A percentile compares a stretch with the other conserved stretches of the same genome.
Conservation (phyloP, 2,888 invertebrate genomes). For the Limenitis camilla region DNA sequence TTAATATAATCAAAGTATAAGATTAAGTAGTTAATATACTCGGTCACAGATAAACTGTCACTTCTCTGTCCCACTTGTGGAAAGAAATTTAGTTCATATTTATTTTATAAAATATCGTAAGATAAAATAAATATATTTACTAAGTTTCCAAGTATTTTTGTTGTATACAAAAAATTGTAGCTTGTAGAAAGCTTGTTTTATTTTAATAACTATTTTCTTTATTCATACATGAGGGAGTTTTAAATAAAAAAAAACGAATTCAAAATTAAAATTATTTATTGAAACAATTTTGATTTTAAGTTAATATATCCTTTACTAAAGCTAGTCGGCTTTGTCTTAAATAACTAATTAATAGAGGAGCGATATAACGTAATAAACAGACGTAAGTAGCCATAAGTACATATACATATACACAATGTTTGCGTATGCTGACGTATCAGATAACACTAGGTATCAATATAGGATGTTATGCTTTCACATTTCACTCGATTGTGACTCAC, state of each 20-base stretch:
- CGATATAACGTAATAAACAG: constrained; percentile 53
- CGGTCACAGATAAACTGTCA: too few relatives aligned
- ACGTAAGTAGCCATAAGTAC: constrained; percentile 59
- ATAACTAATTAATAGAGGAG: constrained; percentile 51
- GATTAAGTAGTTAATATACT: too few relatives aligned
- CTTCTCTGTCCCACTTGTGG: too few relatives aligned
- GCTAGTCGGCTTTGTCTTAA: constrained; percentile 61
- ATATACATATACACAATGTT: constrained; percentile 35
- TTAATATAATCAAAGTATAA: too few relatives aligned
- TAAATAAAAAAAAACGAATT: constrained; percentile 26
- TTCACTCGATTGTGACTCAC: constrained; percentile 12
- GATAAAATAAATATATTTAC: too few relatives aligned
- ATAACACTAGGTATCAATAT: constrained; percentile 60
- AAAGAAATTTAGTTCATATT: too few relatives aligned
- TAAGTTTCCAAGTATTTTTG: too few relatives aligned
- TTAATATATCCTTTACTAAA: constrained; percentile 59
- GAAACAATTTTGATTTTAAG: constrained; percentile 69
- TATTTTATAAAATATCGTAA: too few relatives aligned
- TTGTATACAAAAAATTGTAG: too few relatives aligned
- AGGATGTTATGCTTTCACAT: constrained; percentile 35
- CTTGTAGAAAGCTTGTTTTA: too few relatives aligned
- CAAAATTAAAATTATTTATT: constrained; percentile 72
- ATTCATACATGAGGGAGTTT: too few relatives aligned
- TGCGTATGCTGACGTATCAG: constrained; percentile 25
- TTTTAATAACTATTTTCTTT: too few relatives aligned